A percentile compares a stretch with the other conserved stretches of the same genome.
phyloP scores from a whole-genome alignment of 2,888 invertebrate species.

The Cephus rjabovi region DNA sequence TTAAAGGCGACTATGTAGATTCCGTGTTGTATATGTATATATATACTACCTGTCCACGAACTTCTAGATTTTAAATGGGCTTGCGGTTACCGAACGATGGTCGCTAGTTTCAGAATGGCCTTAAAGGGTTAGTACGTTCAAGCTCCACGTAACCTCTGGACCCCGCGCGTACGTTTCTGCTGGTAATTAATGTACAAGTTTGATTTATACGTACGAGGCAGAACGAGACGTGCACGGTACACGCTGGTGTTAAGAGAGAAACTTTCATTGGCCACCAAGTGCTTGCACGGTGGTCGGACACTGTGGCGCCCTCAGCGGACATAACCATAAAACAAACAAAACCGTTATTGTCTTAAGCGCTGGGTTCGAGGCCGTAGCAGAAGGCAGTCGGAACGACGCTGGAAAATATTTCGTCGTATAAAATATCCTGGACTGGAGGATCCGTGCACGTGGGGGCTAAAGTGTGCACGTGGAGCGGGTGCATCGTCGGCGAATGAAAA shows the following conservation, averaged over 20 bases:
- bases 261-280: neutral
- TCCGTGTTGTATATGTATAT: no score
- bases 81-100: no score
- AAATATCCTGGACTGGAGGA: conserved; percentile 17
- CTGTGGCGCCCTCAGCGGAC: neutral
- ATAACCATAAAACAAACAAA: neutral
- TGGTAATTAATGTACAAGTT: conserved; percentile 3
- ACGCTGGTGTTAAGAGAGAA: neutral
- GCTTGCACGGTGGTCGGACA: neutral
- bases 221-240: neutral
- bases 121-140: neutral
- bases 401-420: neutral
- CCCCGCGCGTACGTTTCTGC: neutral
- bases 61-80: no score
- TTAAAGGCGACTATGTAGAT: neutral
- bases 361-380: neutral
- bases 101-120: neutral
- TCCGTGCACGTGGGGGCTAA: conserved; percentile 8
- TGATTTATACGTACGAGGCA: conserved; percentile 3
- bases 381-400: neutral
- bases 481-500: neutral
- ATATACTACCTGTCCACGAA: no score
- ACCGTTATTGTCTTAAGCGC: conserved; percentile 7
- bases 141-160: neutral
- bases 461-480: neutral